A percentile compares a stretch with the other conserved stretches of the same genome.
These are phyloP conservation scores for Helicorthomorpha holstii DNA, from an alignment of 1,140 invertebrate species.

Conservation along the genomic window DNA sequence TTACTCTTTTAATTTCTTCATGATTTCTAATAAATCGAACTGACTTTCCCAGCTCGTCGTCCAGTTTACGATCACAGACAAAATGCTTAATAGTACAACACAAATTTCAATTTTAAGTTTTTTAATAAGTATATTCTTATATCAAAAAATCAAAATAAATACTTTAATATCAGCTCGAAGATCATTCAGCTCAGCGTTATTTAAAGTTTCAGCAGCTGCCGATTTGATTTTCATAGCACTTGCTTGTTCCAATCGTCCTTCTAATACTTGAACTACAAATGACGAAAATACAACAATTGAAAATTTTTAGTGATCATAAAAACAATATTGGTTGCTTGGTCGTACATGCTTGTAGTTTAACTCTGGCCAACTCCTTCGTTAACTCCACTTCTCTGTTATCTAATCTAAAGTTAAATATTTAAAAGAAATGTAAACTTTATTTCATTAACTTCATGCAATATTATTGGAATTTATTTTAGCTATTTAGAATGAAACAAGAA, in stretches of 20 bases:
- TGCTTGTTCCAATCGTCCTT: no score
- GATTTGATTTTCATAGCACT: no score
- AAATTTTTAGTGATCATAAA: no score
- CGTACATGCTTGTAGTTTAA: background rate
- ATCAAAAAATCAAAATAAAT: background rate
- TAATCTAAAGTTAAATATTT: background rate
- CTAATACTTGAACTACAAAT: no score
- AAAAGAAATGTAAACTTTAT: no score
- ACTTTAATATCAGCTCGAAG: background rate
- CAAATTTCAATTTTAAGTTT: background rate
- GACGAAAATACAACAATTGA: no score
- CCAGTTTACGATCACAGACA: background rate
- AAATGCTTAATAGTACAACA: background rate
- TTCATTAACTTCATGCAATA: no score
- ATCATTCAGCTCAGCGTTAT: background rate
- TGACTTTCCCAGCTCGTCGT: background rate
- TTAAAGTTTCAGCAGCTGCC: background rate
- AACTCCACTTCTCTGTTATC: background rate
- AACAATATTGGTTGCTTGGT: no score
- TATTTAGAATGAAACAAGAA: no score
- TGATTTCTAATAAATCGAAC: background rate
- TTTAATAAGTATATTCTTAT: background rate
- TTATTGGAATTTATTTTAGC: no score
- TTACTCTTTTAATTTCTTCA: background rate
- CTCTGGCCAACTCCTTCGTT: background rate